phyloP scores from a whole-genome alignment of 2,888 invertebrate species.

The Nasonovia ribisnigri region DNA sequence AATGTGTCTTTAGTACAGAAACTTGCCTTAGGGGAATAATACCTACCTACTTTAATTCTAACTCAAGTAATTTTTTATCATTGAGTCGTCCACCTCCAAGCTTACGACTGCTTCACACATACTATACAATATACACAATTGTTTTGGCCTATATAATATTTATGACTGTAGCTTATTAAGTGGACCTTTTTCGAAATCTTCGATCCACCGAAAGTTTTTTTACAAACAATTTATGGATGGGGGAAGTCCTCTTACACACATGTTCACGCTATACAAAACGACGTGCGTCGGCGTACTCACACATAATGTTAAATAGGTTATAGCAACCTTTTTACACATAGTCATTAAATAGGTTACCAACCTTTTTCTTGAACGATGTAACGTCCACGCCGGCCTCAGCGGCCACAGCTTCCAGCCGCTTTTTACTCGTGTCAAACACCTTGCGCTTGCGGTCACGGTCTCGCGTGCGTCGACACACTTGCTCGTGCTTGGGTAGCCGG shows the following conservation, averaged over 20 bases:
- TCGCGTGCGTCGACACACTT: constrained; percentile 84
- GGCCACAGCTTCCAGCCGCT: constrained; percentile 91
- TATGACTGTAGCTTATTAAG: too few species aligned
- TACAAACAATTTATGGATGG: too few species aligned
- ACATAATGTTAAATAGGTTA: neutral
- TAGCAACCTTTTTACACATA: constrained; percentile 21
- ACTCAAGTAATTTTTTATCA: neutral
- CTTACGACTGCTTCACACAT: neutral
- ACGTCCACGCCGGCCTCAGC: constrained; percentile 76
- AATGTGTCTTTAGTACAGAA: neutral
- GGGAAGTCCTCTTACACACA: too few species aligned
- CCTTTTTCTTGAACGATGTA: constrained; percentile 39
- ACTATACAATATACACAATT: neutral
- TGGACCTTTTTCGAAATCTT: too few species aligned
- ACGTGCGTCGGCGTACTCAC: too few species aligned
- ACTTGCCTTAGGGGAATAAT: neutral
- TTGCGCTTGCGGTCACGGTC: constrained; percentile 87
- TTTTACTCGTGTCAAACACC: constrained; percentile 91
- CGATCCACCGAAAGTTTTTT: too few species aligned
- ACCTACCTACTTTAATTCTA: neutral
- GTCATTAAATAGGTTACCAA: neutral
- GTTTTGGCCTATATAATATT: too few species aligned
- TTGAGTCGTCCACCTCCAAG: neutral
- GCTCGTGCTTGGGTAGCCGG: constrained; percentile 84
- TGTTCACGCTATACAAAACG: neutral